Evolutionary conservation across 2,113 vertebrate species (phyloP), one percentile per base, ranked within the genome.

Genomic region (Rhadina sibilatrix): DNA sequence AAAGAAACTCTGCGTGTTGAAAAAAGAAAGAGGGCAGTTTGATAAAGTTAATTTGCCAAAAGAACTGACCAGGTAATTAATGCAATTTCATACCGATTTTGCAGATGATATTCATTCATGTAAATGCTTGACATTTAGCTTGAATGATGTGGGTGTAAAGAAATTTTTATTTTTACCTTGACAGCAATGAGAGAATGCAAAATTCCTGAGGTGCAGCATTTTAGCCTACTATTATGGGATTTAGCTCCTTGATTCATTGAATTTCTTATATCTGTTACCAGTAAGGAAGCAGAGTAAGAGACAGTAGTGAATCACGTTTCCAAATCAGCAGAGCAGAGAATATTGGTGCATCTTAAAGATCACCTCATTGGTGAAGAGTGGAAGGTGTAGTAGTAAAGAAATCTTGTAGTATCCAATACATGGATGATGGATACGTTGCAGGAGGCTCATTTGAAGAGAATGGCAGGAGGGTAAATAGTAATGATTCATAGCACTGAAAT

Each of bases 351-450:
- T n/a, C n/a, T n/a, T n/a, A n/a, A n/a, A n/a, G n/a, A n/a, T n/a
- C n/a, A n/a, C n/a, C n/a, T n/a, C n/a, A n/a, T n/a, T 52, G 21
- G 10, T 76, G 74, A 95, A 77, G 33, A 88, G 46, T 8, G 25
- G 40, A 79, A 49, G 80, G 38, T 69, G 31, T 20, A 35, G 7
- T 65, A 80, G 21, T 47, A 30, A 76, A 79, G 49, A 76, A 61
- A 77, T 11, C 6, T 9, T 22, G 20, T 27, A 47, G 18, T 40
- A n/a, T n/a, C n/a, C n/a, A n/a, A 2, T 59, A 11, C 0, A 0
- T 18, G 37, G 30, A 42, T 78, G 53, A 33, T 47, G 33, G 35
- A 42, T 52, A 46, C 21, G 4, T 90, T 15, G 6, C 64, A 50
- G 76, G 72, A 80, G 63, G 15, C 47, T 88, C 17, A 11, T 61